Percentiles rank a stretch among this genome's conserved stretches.
Conservation (phyloP, 37 sponge, comb jelly and placozoan genomes). For the Mnemiopsis leidyi region DNA sequence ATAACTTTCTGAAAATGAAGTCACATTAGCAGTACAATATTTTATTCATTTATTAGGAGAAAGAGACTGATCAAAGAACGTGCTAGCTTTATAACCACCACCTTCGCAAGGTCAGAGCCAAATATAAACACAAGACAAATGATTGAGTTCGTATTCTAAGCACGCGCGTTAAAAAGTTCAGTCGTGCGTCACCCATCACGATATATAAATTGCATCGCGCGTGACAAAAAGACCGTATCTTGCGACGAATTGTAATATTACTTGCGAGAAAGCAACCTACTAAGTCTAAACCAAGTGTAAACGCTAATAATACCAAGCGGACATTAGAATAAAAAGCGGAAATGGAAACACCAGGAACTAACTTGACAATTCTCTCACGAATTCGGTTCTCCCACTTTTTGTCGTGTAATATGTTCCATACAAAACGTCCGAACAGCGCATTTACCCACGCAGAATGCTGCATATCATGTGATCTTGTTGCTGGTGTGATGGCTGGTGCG, state of each 20-base stretch:
- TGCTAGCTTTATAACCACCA: neutral
- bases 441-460: slow-evolving; percentile 40
- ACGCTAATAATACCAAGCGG: no score
- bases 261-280: no score
- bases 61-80: neutral
- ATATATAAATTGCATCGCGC: neutral
- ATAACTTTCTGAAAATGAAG: slow-evolving; percentile 35
- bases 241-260: no score
- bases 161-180: neutral
- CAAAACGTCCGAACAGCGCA: slow-evolving; percentile 39
- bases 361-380: slow-evolving; percentile 53
- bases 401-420: slow-evolving; percentile 32
- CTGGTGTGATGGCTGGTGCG: neutral
- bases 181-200: slow-evolving; percentile 3
- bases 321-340: neutral
- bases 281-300: no score
- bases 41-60: neutral
- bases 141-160: neutral
- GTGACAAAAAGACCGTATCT: neutral
- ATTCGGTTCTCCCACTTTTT: slow-evolving; percentile 38
- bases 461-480: neutral
- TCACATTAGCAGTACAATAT: neutral
- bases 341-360: neutral
- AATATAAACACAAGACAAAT: neutral
- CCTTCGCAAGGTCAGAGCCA: neutral